These are phyloP conservation scores for Diorhabda elongata DNA, from an alignment of 1,140 invertebrate genomes.

Conservation along the genomic window DNA sequence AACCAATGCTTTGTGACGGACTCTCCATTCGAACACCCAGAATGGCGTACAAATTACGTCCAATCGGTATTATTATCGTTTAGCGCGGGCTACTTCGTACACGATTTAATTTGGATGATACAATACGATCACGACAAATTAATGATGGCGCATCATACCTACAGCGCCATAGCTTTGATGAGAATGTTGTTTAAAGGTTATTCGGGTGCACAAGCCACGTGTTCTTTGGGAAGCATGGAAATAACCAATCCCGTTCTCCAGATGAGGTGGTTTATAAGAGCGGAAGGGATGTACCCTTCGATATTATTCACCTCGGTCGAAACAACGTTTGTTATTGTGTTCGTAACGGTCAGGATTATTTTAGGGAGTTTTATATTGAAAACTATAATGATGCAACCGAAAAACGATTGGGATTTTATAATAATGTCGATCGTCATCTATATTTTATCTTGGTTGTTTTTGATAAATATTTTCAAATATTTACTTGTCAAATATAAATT, in stretches of 20 bases:
- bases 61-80: constrained; percentile 35
- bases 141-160: constrained; percentile 55
- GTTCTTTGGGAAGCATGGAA: constrained; percentile 53
- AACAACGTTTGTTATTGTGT: constrained; percentile 37
- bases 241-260: constrained; percentile 58
- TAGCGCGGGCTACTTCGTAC: constrained; percentile 56
- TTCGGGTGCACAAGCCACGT: constrained; percentile 52
- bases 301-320: constrained; percentile 34
- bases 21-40: constrained; percentile 33
- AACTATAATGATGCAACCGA: constrained; percentile 29
- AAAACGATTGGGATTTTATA: constrained; percentile 40
- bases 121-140: constrained; percentile 47
- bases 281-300: constrained; percentile 38
- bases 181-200: constrained; percentile 49
- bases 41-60: constrained; percentile 31
- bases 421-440: constrained; percentile 36
- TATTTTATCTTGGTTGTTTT: constrained; percentile 43
- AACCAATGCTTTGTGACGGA: constrained; percentile 46
- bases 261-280: constrained; percentile 51
- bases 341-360: constrained; percentile 38
- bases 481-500: constrained; percentile 31
- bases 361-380: constrained; percentile 38
- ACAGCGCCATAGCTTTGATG: constrained; percentile 49
- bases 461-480: constrained; percentile 38
- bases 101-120: constrained; percentile 56